Evolutionary conservation across 2,888 invertebrate genomes (phyloP).

Genomic region (Metalampra italica): DNA sequence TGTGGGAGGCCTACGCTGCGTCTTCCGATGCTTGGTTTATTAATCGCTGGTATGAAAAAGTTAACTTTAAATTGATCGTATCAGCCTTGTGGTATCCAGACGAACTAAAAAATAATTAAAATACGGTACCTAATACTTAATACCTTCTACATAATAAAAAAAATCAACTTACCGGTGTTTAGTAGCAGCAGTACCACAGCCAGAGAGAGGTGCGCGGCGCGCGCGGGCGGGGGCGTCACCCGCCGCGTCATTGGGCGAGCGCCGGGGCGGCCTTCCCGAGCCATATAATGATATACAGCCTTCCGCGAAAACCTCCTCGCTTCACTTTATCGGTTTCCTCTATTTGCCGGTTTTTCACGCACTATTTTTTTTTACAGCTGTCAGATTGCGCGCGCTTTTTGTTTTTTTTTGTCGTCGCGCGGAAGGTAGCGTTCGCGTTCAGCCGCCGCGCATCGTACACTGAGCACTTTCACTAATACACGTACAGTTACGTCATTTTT

Average conservation of each 20-base stretch:
- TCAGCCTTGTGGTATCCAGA: no score
- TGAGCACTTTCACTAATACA: constrained; percentile 52
- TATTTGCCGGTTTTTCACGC: constrained; percentile 1
- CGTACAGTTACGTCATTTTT: constrained; percentile 35
- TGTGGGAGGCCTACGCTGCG: no score
- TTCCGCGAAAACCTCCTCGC: constrained; percentile 36
- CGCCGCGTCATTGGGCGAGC: constrained; percentile 65
- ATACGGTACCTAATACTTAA: no score
- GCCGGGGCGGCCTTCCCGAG: constrained; percentile 43
- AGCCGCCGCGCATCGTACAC: constrained; percentile 37
- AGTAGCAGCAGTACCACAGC: constrained; percentile 48
- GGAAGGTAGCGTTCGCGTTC: constrained; percentile 28
- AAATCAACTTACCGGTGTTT: constrained; percentile 52
- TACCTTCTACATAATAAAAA: no score
- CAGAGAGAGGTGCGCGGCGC: constrained; percentile 37
- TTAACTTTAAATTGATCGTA: no score
- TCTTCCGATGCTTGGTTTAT: no score
- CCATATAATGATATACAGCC: constrained; percentile 52
- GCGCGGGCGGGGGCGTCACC: constrained; percentile 63
- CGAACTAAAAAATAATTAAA: no score
- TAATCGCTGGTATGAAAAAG: no score
- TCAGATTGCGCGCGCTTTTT: constrained; percentile 5
- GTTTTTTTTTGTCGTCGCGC: constrained; percentile 13
- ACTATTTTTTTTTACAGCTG: constrained; percentile 4
- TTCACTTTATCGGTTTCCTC: constrained; percentile 10